Evolutionary conservation across 2,797 vertebrate species (phyloP), one percentile per base, ranked within the genome.

Genomic region (Mus caroli): DNA sequence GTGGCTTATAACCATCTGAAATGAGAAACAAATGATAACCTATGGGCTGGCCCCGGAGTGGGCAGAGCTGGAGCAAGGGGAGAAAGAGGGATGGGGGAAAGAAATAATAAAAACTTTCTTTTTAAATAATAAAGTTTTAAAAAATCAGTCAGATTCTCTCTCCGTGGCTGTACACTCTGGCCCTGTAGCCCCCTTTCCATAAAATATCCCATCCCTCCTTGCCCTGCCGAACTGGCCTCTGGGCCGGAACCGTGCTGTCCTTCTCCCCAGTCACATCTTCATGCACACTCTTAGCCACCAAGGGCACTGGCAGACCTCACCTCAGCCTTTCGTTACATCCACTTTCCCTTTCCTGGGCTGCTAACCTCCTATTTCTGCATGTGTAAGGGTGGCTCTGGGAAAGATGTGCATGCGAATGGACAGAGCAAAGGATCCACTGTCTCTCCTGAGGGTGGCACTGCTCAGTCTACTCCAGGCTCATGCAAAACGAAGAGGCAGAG

Each of bases 201-300:
- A 67, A 26, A 56, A 31, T 4, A 14, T 14, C 31, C 50, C 37
- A 8, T 67, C 67, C 26, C 3, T 9, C 12, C 56, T n/a, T 0
- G 22, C 64, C 46, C 46, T 50, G 43, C 46, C 40, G 54, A 24
- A 52, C 0, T 12, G 87, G 58, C 54, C 34, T 62, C 31, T 0
- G 15, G 73, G 37, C 58, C 80, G 12, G n/a, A 3, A 24, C 73
- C 34, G 13, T 0, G 8, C 31, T 17, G 6, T 0, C 0, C 46
- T 28, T 24, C 9, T 56, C 50, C 60, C 37, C 3, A 2, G 90
- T 13, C 43, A 19, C 24, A 13, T 22, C 43, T 78, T 73, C 82
- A 1, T 2, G 8, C 40, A 40, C 12, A 0, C 73, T 73, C 15
- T 34, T 69, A 34, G 50, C 17, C 64, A 34, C 1, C 1, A 15